A percentile compares a stretch with the other conserved stretches of the same genome.
Evolutionary conservation across 1,140 invertebrate species (phyloP).

Genomic region (Caerostris extrusa): DNA sequence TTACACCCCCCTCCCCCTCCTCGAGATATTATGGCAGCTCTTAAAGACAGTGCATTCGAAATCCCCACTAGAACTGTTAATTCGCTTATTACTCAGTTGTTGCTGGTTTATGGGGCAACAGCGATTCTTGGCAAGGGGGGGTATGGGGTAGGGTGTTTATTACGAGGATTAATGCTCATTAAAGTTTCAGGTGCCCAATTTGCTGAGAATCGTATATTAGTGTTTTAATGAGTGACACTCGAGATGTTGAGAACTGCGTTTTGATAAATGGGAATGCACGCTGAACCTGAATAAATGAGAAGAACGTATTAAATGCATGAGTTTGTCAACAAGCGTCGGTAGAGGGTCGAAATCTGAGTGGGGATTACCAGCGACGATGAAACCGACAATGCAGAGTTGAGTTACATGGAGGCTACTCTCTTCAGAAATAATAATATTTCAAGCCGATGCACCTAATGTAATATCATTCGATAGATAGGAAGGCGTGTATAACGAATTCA

Average conservation of each 20-base stretch:
- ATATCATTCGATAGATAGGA: too few species aligned
- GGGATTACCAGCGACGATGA: background rate
- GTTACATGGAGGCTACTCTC: too few species aligned
- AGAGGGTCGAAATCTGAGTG: background rate
- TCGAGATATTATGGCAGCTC: conserved; percentile 28
- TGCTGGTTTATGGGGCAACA: conserved; percentile 8
- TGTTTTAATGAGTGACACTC: conserved; percentile 17
- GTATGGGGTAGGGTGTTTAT: background rate
- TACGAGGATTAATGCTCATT: conserved; percentile 43
- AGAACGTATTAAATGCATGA: background rate
- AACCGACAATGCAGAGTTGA: too few species aligned
- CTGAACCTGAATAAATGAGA: background rate
- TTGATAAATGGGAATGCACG: conserved; percentile 11
- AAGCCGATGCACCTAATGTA: too few species aligned
- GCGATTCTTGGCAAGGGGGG: background rate
- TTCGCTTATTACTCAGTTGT: conserved; percentile 55
- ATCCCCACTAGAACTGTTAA: conserved; percentile 40
- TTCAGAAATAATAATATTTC: too few species aligned
- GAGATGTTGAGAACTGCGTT: background rate
- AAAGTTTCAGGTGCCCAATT: conserved; percentile 56
- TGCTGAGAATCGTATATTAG: conserved; percentile 6
- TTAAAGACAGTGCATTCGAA: conserved; percentile 24
- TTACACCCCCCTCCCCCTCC: background rate
- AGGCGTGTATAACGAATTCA: too few species aligned
- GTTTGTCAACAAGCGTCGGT: background rate